Conservation (phyloP, 2,888 invertebrate species). For the Timema podura region DNA sequence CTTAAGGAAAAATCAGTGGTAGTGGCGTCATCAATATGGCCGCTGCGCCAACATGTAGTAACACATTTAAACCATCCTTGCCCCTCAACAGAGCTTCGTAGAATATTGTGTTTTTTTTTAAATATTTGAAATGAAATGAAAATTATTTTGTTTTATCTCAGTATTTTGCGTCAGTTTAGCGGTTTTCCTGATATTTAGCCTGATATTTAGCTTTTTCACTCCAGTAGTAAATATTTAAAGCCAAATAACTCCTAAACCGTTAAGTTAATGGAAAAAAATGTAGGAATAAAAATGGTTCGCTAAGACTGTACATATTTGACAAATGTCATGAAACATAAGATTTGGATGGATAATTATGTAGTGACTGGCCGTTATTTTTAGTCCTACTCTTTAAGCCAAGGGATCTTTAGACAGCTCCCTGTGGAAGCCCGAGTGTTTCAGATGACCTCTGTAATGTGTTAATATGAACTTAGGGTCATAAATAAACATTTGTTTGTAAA, state of each 20-base stretch:
- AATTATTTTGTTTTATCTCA: neutral
- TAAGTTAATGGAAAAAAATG: neutral
- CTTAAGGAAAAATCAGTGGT: constrained; percentile 2
- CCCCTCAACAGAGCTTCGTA: no score
- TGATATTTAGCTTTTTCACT: neutral
- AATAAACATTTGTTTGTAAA: neutral
- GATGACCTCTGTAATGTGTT: neutral
- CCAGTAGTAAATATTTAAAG: no score
- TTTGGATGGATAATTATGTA: no score
- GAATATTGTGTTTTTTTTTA: neutral
- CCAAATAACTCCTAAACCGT: no score
- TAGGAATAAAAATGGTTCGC: neutral
- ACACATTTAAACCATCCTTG: no score
- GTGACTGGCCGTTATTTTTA: constrained; percentile 4
- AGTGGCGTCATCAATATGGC: constrained; percentile 8
- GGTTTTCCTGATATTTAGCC: constrained; percentile 8
- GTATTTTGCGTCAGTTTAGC: neutral
- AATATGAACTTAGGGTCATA: neutral
- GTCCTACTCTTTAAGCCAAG: neutral
- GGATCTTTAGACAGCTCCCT: neutral
- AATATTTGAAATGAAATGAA: no score
- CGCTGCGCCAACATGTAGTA: neutral
- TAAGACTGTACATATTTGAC: neutral
- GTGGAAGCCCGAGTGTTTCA: neutral
- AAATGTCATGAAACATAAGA: no score